Base-by-base conservation (phyloP, 1,140 invertebrate genomes). In the Pomacea maculata region DNA sequence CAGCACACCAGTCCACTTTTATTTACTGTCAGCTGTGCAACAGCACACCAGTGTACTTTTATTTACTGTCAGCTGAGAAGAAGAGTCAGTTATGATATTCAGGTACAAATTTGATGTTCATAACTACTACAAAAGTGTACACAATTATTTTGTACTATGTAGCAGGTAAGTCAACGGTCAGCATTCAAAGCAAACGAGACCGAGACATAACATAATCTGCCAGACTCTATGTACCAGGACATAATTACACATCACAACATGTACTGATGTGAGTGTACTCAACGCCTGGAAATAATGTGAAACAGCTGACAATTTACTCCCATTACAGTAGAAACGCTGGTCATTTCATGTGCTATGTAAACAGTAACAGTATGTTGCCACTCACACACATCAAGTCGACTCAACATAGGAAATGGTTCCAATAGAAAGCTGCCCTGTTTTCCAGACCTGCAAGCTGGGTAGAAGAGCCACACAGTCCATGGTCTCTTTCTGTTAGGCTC, bases 391-490 rank as follows among this genome's bases (percentile, higher is more conserved):
- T 94, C 93, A 61, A 95, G 85, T 88, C 94, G 94, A 86, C 95
- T 94, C 63, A 97, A 87, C 81, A 96, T 89, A 17, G 94, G 93
- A 94, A 95, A 19, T 94, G 93, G 71, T 93, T 94, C 94, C 96
- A 97, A 85, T 96, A 96, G n/a, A 95, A 89, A 45, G 94, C 93
- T 54, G 95, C 95, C 81, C 96, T 93, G 14, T 91, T 88, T 85
- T 95, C 94, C 65, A 96, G 90, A 17, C 78, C 81, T 7, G 82
- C 65, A 15, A 85, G 54, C 65, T 85, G 79, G 52, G 34, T 63
- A 7, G 57, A 45, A 0, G 75, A 74, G 11, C 75, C 78, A 63
- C 79, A 78, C 54, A 76, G 77, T 14, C 85, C 82, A 65, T 76
- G 64, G 45, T 82, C 80, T 8, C 75, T 57, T 15, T 80, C 64